A percentile compares a stretch with the other conserved stretches of the same genome.
Conservation (phyloP, 2,797 vertebrate genomes). For the Alectoris magna region DNA sequence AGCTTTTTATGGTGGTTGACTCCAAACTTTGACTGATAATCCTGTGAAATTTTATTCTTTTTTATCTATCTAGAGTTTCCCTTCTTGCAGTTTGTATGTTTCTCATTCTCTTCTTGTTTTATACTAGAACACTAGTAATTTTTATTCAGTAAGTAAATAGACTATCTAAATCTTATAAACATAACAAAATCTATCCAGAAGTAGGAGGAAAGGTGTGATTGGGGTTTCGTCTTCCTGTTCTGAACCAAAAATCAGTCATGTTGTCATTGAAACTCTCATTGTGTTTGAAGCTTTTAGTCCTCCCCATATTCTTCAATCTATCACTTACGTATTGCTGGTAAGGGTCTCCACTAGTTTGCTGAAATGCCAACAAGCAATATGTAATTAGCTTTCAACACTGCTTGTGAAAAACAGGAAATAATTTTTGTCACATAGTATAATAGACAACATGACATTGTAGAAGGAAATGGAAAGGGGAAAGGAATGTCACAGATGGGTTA, state of each 20-base stretch:
- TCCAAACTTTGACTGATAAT: background rate
- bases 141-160: background rate
- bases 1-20: background rate
- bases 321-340: background rate
- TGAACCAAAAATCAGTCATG: background rate
- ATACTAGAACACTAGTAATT: background rate
- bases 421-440: background rate
- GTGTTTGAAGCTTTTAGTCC: background rate
- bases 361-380: background rate
- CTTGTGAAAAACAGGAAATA: background rate
- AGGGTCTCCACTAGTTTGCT: background rate
- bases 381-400: background rate
- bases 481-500: background rate
- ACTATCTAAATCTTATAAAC: background rate
- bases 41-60: background rate
- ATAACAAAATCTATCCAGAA: background rate
- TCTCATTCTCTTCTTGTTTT: background rate
- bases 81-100: background rate
- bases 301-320: background rate
- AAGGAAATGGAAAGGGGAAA: background rate
- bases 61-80: background rate
- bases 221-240: background rate
- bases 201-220: background rate
- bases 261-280: background rate
- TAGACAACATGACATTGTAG: background rate